Percentiles rank a stretch among this genome's conserved stretches.
Conservation (phyloP, 2,888 invertebrate species). For the Lepetodrilus schrolli region DNA sequence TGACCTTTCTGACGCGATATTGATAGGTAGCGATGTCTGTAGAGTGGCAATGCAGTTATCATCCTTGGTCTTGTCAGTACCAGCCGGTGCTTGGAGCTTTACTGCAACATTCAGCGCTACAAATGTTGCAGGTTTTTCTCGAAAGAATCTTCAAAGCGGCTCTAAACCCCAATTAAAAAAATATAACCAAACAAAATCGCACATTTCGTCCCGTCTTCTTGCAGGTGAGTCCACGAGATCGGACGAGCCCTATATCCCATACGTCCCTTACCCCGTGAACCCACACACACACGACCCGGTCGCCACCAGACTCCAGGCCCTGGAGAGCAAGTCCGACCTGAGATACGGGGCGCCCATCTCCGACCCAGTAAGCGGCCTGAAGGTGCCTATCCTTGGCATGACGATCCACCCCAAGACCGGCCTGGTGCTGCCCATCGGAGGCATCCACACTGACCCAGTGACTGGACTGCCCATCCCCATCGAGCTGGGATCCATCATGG, state of each 20-base stretch:
- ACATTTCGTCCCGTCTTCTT: not conserved
- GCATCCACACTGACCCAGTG: constrained; percentile 71
- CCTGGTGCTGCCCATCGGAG: constrained; percentile 68
- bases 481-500: constrained; percentile 71
- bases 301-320: constrained; percentile 59
- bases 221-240: constrained; percentile 66
- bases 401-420: constrained; percentile 71
- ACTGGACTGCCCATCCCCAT: constrained; percentile 72
- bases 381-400: constrained; percentile 71
- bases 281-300: constrained; percentile 57
- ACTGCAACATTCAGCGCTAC: no score
- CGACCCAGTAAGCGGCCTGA: constrained; percentile 68
- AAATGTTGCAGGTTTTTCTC: no score
- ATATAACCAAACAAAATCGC: no score
- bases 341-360: constrained; percentile 66
- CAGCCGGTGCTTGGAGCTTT: no score
- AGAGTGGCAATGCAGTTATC: no score
- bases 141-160: no score
- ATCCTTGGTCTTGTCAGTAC: no score
- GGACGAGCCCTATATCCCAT: constrained; percentile 68
- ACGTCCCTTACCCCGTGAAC: constrained; percentile 66
- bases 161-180: no score
- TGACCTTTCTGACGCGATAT: no score
- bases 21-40: no score
- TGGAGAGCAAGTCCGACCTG: constrained; percentile 63